Evolutionary conservation across 2,113 vertebrate species (phyloP), one percentile per base, ranked within the genome.

Genomic region (Mola mola): DNA sequence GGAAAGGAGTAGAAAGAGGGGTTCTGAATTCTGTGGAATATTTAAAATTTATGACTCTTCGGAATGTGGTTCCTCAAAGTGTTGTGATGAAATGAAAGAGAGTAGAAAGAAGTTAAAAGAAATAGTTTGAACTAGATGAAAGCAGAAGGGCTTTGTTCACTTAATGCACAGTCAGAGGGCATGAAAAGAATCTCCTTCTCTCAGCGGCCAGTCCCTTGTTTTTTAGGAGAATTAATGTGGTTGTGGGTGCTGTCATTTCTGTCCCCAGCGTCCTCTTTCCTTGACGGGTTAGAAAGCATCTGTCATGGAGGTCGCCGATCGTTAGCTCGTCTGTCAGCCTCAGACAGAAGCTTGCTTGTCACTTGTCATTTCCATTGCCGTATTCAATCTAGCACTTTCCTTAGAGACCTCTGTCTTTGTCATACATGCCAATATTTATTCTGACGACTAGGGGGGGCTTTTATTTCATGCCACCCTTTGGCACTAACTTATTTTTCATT

Each of bases 291-390:
- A 76, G 61, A 79, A 78, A 85, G 78, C 73, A 81, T 87, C 84
- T 87, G 81, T 90, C 86, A 86, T 24, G 58, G 60, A 79, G 87
- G 87, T 87, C 88, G 85, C 77, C 75, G 72, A 68, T 78, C 56
- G 71, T 90, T 86, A 89, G 75, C 87, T 89, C 66, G 43, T 87
- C 89, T 89, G 83, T 90, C 87, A 89, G 78, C 60, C 70, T 62
- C 61, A 80, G 78, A 85, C 78, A 77, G 78, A 58, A 41, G 47
- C 75, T 83, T 47, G 50, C 83, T 75, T 84, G 86, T 91, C 87
- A 81, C 78, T 81, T 91, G 88, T 89, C 86, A 87, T 86, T 83
- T 88, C 78, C 70, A 85, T 66, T 42, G 21, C 77, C 51, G 11
- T 58, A 80, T 78, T 84, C 77, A 84, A 81, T 83, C 53, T 72